Base-by-base conservation (phyloP, 2,113 vertebrate species). In the Proteles cristata region DNA sequence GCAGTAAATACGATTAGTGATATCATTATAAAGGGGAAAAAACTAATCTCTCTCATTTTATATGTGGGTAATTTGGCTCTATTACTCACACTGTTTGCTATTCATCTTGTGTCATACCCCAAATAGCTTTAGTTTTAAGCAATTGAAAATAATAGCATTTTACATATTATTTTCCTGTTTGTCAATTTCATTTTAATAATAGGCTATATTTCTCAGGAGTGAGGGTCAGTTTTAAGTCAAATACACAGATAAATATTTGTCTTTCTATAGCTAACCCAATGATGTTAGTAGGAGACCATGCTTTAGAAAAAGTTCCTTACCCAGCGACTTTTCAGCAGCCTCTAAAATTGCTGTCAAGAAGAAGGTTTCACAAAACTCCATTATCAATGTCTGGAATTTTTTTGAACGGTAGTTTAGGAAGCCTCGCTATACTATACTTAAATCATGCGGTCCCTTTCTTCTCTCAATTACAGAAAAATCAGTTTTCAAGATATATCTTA, bases 1-100 rank as follows among this genome's bases (percentile, higher is more conserved):
- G 11, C 90, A 90, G 63, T 89, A 94, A 96, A 73, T 96, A 77
- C 4, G 12, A 95, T 92, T 79, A 93, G n/a, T 73, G 61, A 45
- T 63, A 69, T 66, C 31, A 88, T 74, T 91, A 79, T 68, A 73
- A 83, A 17, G 12, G 85, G 25, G 83, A 65, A 43, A 85, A 15
- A 81, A 81, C 3, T 85, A 17, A 69, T 94, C 10, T 73, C 61
- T 50, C 45, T 77, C 68, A 55, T 55, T 95, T 97, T 90, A 73
- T 53, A 85, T 23, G 11, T 79, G 26, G 16, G 15, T 45, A 19
- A 65, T 74, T 90, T 82, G 31, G 0, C 19, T 74, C 17, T 50
- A 71, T 88, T 96, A 45, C 25, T 96, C 45, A 65, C 7, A 88
- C 10, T 69, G 26, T 89, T 95, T 95, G 2, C 2, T 48, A 33